Evolutionary conservation across 2,888 invertebrate species (phyloP).

Genomic region (Formica aserva): DNA sequence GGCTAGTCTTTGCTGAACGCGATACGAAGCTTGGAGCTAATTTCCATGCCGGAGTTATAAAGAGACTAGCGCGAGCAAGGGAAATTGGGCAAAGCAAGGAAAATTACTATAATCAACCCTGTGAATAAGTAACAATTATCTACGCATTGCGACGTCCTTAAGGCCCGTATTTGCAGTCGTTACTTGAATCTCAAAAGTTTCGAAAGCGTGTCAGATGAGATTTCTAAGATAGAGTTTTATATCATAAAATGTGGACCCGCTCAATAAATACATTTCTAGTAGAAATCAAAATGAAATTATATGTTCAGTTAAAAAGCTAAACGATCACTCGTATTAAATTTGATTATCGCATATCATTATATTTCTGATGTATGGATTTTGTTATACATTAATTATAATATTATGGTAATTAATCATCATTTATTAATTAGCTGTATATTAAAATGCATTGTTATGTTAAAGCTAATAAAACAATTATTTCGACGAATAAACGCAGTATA

Average conservation of each 20-base stretch:
- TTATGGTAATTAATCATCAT: not conserved
- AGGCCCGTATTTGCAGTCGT: slow-evolving; percentile 32
- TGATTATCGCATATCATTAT: not conserved
- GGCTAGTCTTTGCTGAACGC: slow-evolving; percentile 48
- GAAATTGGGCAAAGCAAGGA: slow-evolving; percentile 54
- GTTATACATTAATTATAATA: not conserved
- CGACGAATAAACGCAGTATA: not conserved
- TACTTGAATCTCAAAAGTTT: slow-evolving; percentile 9
- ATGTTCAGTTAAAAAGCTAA: not conserved
- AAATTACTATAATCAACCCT: slow-evolving; percentile 69
- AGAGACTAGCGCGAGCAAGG: slow-evolving; percentile 49
- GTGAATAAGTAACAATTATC: slow-evolving; percentile 66
- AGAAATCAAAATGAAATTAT: not conserved
- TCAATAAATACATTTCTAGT: not conserved
- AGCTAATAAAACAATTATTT: not conserved
- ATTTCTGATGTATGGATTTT: not conserved
- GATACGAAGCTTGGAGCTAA: slow-evolving; percentile 60
- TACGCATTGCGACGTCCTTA: slow-evolving; percentile 57
- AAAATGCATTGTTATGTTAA: not conserved
- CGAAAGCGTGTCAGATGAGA: not conserved
- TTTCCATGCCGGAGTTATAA: slow-evolving; percentile 55
- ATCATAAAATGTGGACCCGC: not conserved
- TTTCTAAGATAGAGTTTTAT: not conserved
- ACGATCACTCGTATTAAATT: not conserved
- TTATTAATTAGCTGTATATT: not conserved